Evolutionary conservation across 2,888 invertebrate species (phyloP).

Genomic region (Nomada hirtipes): DNA sequence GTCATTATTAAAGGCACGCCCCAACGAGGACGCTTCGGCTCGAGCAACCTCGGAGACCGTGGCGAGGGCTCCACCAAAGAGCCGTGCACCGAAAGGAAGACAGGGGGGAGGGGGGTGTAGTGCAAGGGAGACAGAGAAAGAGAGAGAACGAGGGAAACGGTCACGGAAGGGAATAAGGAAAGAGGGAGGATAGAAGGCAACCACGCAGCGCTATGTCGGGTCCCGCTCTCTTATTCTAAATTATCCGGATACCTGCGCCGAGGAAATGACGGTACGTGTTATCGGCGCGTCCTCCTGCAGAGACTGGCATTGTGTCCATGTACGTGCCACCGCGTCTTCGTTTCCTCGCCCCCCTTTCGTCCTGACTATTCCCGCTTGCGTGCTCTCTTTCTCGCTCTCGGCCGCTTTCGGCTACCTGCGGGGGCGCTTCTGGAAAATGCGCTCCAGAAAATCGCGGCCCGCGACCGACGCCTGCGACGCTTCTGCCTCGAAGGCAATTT

Average conservation of each 20-base stretch:
- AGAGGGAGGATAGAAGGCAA: conserved; percentile 9
- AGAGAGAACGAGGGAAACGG: not conserved
- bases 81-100: conserved; percentile 1
- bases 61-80: conserved; percentile 11
- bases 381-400: not conserved
- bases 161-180: too few species aligned
- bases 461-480: too few species aligned
- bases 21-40: conserved; percentile 63
- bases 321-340: conserved; percentile 59
- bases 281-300: conserved; percentile 62
- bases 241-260: conserved; percentile 68
- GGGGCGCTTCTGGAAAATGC: too few species aligned
- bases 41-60: conserved; percentile 30
- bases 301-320: conserved; percentile 58
- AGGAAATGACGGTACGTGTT: conserved; percentile 68
- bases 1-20: conserved; percentile 71
- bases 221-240: conserved; percentile 65
- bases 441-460: too few species aligned
- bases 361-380: not conserved
- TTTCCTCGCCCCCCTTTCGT: not conserved
- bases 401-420: conserved; percentile 18
- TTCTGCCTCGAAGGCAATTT: too few species aligned
- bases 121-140: conserved; percentile 3
- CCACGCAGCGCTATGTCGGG: conserved; percentile 46
- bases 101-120: not conserved